phyloP scores from a whole-genome alignment of 2,113 vertebrate species.

The Cranoglanis bouderius region DNA sequence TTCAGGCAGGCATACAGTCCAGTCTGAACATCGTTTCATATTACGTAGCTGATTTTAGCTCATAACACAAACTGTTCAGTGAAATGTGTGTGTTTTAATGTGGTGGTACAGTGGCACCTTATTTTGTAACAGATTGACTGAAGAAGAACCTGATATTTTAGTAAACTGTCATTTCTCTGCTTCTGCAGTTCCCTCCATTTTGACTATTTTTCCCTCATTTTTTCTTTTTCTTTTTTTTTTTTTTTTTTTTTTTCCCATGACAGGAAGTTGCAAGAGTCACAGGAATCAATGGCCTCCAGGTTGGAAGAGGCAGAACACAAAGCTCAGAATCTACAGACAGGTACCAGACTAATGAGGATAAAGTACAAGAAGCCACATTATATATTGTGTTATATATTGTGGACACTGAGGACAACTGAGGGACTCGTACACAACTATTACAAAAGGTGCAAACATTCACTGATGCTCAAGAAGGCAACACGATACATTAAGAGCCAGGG shows the following conservation, averaged over 20 bases:
- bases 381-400: no score
- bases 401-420: no score
- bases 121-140: neutral
- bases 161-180: neutral
- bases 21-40: neutral
- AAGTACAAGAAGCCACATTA: neutral
- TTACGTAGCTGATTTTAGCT: neutral
- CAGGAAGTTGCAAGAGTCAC: conserved; percentile 94
- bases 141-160: neutral
- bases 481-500: no score
- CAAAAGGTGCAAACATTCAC: no score
- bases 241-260: conserved; percentile 47
- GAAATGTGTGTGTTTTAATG: neutral
- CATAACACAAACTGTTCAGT: neutral
- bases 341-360: conserved; percentile 64
- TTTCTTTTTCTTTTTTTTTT: conserved; percentile 6
- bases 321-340: conserved; percentile 92
- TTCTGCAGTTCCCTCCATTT: conserved; percentile 10
- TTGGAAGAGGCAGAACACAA: conserved; percentile 94
- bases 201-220: neutral
- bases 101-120: neutral
- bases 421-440: no score
- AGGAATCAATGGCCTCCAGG: conserved; percentile 90
- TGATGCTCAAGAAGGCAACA: no score
- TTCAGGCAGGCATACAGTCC: neutral